phyloP scores from a whole-genome alignment of 2,113 vertebrate genomes.

The Boleophthalmus pectinirostris region DNA sequence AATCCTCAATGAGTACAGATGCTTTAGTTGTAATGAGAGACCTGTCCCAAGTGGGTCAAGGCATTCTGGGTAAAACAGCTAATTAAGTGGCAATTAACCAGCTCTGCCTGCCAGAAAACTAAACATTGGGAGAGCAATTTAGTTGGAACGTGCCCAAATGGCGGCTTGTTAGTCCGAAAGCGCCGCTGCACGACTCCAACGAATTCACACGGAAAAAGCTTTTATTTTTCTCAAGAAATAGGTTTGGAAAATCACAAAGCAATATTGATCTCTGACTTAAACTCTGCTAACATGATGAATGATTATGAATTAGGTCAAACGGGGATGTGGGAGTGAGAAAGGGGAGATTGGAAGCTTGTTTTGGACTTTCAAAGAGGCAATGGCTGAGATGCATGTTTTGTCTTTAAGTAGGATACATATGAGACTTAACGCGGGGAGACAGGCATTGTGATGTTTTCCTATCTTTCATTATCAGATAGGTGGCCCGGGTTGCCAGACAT shows the following conservation, averaged over 20 bases:
- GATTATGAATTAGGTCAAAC: conserved; percentile 42
- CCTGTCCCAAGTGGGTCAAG: conserved; percentile 75
- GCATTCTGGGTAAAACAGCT: conserved; percentile 72
- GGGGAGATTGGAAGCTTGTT: conserved; percentile 10
- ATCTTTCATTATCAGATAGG: conserved; percentile 79
- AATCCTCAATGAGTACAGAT: conserved; percentile 54
- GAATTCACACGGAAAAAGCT: conserved; percentile 17
- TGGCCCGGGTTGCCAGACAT: conserved; percentile 67
- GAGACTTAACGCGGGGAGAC: conserved; percentile 74
- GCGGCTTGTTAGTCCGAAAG: conserved; percentile 54
- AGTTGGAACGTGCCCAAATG: conserved; percentile 58
- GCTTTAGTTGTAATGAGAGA: conserved; percentile 75
- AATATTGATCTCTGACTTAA: conserved; percentile 43
- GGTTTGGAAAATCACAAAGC: conserved; percentile 46
- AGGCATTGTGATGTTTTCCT: conserved; percentile 79
- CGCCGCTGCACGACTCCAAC: conserved; percentile 16
- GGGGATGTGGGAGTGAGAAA: conserved; percentile 10
- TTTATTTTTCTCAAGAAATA: conserved; percentile 23
- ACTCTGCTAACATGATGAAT: conserved; percentile 34
- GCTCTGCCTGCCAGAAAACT: conserved; percentile 69
- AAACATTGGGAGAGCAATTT: conserved; percentile 69
- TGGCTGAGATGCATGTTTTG: conserved; percentile 65
- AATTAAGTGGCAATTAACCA: conserved; percentile 81
- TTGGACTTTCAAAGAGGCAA: conserved; percentile 25
- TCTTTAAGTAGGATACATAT: conserved; percentile 74